These are phyloP conservation scores for Scaeva pyrastri DNA, from an alignment of 2,888 invertebrate species.

Conservation along the genomic window DNA sequence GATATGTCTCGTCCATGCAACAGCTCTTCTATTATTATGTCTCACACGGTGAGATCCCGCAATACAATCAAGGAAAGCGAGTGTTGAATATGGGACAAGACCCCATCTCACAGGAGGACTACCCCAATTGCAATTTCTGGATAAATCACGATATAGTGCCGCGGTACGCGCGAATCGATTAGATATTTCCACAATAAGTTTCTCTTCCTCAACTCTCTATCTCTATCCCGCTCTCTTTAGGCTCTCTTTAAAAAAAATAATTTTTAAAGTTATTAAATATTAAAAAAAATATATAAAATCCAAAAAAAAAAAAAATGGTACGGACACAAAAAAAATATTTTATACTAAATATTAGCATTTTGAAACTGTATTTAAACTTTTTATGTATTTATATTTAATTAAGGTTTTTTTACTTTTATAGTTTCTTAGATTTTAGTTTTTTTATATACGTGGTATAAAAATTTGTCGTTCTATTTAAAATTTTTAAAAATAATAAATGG, in stretches of 20 bases:
- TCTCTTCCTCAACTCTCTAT: constrained; percentile 23
- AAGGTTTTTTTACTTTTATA: constrained; percentile 68
- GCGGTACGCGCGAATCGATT: constrained; percentile 90
- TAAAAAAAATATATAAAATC: constrained; percentile 51
- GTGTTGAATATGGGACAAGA: constrained; percentile 90
- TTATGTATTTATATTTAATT: constrained; percentile 75
- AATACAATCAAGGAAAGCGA: constrained; percentile 85
- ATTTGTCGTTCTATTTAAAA: constrained; percentile 62
- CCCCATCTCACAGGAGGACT: constrained; percentile 86
- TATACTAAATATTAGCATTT: constrained; percentile 67
- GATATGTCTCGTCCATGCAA: constrained; percentile 91
- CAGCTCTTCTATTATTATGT: constrained; percentile 93
- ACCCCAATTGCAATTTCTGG: constrained; percentile 92
- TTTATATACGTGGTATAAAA: constrained; percentile 48
- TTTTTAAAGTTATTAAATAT: constrained; percentile 72
- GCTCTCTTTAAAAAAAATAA: constrained; percentile 63
- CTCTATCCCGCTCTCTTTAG: constrained; percentile 48
- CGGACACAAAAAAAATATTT: constrained; percentile 47
- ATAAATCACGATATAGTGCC: constrained; percentile 90
- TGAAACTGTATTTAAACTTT: constrained; percentile 73
- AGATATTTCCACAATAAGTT: constrained; percentile 77
- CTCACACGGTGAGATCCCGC: constrained; percentile 89
- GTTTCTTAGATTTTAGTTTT: constrained; percentile 52
- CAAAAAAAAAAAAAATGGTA: constrained; percentile 41
- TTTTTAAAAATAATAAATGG: constrained; percentile 43